phyloP scores from a whole-genome alignment of 2,113 vertebrate genomes.

The Scopus umbretta region DNA sequence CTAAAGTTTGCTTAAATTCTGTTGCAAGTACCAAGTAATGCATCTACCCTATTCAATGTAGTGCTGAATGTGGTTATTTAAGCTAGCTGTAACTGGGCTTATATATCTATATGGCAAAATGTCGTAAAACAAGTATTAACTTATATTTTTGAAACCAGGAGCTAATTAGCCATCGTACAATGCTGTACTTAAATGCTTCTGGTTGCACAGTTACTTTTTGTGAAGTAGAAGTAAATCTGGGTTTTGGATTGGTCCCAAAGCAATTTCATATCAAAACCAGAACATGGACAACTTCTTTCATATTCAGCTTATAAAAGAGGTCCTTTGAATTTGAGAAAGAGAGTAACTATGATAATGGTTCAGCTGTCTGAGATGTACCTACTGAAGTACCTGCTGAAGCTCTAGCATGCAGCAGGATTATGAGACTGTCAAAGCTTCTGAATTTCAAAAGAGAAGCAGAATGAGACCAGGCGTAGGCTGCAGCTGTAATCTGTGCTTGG shows the following conservation, averaged over 20 bases:
- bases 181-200: neutral
- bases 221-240: neutral
- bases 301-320: neutral
- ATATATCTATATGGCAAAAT: neutral
- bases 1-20: neutral
- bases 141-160: neutral
- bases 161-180: neutral
- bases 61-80: neutral
- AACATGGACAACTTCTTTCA: neutral
- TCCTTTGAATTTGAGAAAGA: neutral
- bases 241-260: neutral
- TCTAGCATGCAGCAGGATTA: neutral
- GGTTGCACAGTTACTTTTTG: neutral
- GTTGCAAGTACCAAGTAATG: neutral
- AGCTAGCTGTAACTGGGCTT: neutral
- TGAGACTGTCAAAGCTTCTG: conserved; percentile 1
- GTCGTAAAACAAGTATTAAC: neutral
- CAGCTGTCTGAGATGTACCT: neutral
- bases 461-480: conserved; percentile 47
- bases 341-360: neutral
- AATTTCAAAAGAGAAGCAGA: conserved; percentile 32
- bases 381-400: conserved; percentile 13
- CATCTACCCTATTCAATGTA: neutral
- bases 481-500: conserved; percentile 44
- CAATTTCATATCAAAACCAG: neutral